Base-by-base conservation (phyloP, 2,113 vertebrate genomes). In the Synchiropus splendidus region DNA sequence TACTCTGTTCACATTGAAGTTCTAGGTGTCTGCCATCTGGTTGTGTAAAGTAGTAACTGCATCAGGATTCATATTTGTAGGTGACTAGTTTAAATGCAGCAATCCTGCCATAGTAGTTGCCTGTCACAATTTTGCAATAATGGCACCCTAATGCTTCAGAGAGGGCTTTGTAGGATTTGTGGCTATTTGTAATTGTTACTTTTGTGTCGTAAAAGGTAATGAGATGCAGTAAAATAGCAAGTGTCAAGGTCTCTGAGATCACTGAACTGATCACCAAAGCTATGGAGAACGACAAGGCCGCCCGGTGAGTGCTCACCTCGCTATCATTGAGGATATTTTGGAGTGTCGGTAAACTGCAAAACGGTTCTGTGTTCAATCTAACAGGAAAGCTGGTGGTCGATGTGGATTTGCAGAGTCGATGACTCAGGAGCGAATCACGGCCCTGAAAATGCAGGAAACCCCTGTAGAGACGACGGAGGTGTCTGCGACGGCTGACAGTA, bases 201-300 rank as follows among this genome's bases (percentile, higher is more conserved):
- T 18, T 16, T 61, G 13, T 54, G 34, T 10, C 36, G 10, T 59
- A 57, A 42, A 62, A 98, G 95, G 88, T 98, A 52, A 82, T 98
- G 72, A 85, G 94, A 50, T 99, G 95, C 83, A 98, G 87, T 74
- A 94, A 96, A 82, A 94, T 99, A 60, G 82, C 95, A 65, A 91
- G 90, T 12, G 92, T 99, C 14, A 99, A 99, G 75, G 94, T 98
- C 10, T 78, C 85, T 34, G 95, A 99, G 77, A 90, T 98, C 72
- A 94, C 94, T 37, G 92, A 94, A 40, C 83, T 97, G 31, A 94
- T 99, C 68, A 84, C 75, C 2, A 90, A 89, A 82, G 95, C 95
- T 12, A 76, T 99, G 76, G 88, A 88, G 39, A 97, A 96, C 0
- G 94, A 99, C 75, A 86, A 64, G 44, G 89, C 75, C 60, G 90